Evolutionary conservation across 1,140 invertebrate species (phyloP).

Genomic region (Chlorops oryzae): DNA sequence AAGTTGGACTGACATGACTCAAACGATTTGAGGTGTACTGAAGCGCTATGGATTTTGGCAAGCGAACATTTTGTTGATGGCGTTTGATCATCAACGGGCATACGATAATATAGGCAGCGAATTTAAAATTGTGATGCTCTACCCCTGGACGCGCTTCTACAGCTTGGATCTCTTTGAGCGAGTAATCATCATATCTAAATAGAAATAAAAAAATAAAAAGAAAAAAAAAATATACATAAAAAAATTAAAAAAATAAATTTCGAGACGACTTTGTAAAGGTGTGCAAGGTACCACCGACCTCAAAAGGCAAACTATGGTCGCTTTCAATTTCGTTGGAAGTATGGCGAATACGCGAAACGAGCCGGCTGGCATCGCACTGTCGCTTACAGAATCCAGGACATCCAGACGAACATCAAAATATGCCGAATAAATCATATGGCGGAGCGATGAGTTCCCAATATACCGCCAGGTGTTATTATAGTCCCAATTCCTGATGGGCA

Average conservation of each 20-base stretch:
- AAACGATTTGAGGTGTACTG: conserved; percentile 32
- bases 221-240: too few relatives aligned
- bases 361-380: conserved; percentile 25
- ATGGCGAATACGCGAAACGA: conserved; percentile 37
- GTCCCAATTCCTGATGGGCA: conserved; percentile 33
- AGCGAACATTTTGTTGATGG: conserved; percentile 6
- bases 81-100: conserved; percentile 29
- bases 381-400: conserved; percentile 31
- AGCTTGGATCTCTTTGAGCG: conserved; percentile 26
- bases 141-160: conserved; percentile 32
- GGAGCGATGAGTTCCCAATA: conserved; percentile 28
- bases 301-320: conserved; percentile 30
- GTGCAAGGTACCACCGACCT: too few relatives aligned
- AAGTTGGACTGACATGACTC: conserved; percentile 36
- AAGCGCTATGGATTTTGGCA: conserved; percentile 36
- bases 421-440: conserved; percentile 39
- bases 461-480: conserved; percentile 39
- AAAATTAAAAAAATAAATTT: not conserved
- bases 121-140: conserved; percentile 37
- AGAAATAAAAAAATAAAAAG: too few relatives aligned
- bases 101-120: conserved; percentile 39
- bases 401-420: conserved; percentile 40
- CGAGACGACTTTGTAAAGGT: not conserved
- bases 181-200: conserved; percentile 28
- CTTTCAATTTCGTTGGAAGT: conserved; percentile 28